phyloP scores from a whole-genome alignment of 2,888 invertebrate species.

The Blastobasis lacticolella region DNA sequence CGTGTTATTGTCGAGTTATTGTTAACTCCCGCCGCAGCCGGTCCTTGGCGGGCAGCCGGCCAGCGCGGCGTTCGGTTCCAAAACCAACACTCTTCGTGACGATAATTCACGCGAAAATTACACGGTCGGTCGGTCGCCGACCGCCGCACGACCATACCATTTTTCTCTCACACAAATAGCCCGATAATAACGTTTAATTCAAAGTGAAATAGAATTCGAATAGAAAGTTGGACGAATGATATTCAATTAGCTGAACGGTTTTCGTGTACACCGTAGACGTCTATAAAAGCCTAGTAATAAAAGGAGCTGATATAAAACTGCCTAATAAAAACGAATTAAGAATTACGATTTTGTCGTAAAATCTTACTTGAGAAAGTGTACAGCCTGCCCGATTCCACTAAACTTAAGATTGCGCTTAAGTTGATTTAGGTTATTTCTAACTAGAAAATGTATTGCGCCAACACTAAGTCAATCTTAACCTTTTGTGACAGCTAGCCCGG shows the following conservation, averaged over 20 bases:
- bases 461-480: no score
- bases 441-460: no score
- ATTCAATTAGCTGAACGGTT: neutral
- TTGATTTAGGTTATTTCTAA: no score
- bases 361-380: no score
- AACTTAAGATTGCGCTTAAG: no score
- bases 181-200: neutral
- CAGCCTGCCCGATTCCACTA: no score
- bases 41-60: neutral
- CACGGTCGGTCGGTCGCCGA: constrained; percentile 31
- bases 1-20: neutral
- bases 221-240: neutral
- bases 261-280: constrained; percentile 3
- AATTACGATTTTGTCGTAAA: no score
- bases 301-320: no score
- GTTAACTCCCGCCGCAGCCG: no score
- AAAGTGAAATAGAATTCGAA: neutral
- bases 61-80: constrained; percentile 26
- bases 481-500: no score
- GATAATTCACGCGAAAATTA: constrained; percentile 52
- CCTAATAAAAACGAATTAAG: no score
- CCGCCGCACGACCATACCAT: constrained; percentile 23
- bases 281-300: no score
- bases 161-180: neutral
- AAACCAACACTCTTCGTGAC: constrained; percentile 47